Conservation (phyloP, 1,140 invertebrate species). For the Caenorhabditis brenneri region DNA sequence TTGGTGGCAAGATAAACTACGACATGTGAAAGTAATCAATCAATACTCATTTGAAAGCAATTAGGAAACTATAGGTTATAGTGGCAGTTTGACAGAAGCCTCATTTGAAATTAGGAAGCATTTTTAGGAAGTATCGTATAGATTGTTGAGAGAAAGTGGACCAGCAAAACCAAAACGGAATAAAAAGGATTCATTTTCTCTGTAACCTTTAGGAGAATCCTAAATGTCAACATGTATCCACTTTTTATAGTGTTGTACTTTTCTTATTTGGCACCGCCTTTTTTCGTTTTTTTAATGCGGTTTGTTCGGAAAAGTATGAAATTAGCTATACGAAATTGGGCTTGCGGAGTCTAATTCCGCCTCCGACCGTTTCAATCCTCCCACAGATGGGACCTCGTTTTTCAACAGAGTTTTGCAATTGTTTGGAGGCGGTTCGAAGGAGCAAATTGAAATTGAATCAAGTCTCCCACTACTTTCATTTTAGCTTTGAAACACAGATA, state of each 20-base stretch:
- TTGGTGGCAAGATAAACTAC: too few species aligned
- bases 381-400: conserved; percentile 19
- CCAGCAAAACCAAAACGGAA: too few species aligned
- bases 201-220: background rate
- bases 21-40: too few species aligned
- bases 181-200: background rate
- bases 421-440: conserved; percentile 13
- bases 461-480: conserved; percentile 18
- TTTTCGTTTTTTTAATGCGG: background rate
- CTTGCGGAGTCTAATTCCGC: background rate
- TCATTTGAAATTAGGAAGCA: too few species aligned
- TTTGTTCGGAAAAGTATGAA: conserved; percentile 24
- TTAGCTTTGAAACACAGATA: background rate
- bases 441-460: conserved; percentile 40
- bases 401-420: background rate
- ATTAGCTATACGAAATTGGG: conserved; percentile 27
- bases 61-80: too few species aligned
- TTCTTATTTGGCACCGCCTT: background rate
- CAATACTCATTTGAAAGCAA: too few species aligned
- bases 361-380: background rate
- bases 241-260: conserved; percentile 13
- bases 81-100: too few species aligned
- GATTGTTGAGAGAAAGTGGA: too few species aligned
- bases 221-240: background rate
- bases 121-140: too few species aligned